Evolutionary conservation across 2,113 vertebrate genomes (phyloP), one percentile per base, ranked within the genome.

Genomic region (Limanda limanda): DNA sequence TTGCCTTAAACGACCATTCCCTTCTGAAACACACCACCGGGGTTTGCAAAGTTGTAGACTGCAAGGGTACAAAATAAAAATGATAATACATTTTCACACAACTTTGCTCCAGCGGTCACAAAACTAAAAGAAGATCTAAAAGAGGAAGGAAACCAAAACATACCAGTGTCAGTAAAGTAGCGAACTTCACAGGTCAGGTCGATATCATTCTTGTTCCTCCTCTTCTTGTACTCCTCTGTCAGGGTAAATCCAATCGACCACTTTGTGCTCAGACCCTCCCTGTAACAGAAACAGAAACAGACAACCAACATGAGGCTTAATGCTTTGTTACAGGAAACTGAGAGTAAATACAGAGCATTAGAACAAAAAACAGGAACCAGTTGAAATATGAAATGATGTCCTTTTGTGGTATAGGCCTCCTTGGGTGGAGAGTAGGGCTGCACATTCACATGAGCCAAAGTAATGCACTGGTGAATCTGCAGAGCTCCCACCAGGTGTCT

Each of bases 1-100:
- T 35, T 96, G 86, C 95, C 96, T 68, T 95, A 95, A 87, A 97
- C 95, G 91, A 95, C 96, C 96, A 96, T 97, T 88, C 97, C 96
- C 78, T 95, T 85, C 91, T 97, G 95, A 93, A 95, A 97, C 93
- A 97, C 94, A 89, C 96, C 96, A 90, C 95, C 96, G 92, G 94
- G 96, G 93, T 96, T 95, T 90, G 97, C 96, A 92, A 96, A 95
- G 88, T 95, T 95, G 94, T 64, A 21, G 10, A 61, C 59, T 63
- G 35, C 4, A 42, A 42, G 9, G 35, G 31, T 23, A 23, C 4
- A 62, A 40, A 3, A 42, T 5, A 15, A 31, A 27, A 24, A 60
- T 3, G 17, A 31, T 52, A 4, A 20, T 2, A 20, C 6, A 20
- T 52, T 8, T 25, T 23, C 7, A 10, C 7, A 42, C 2, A 52